A percentile compares a stretch with the other conserved stretches of the same genome.
Conservation (phyloP, 2,113 vertebrate genomes). For the Eupsittula cactorum region DNA sequence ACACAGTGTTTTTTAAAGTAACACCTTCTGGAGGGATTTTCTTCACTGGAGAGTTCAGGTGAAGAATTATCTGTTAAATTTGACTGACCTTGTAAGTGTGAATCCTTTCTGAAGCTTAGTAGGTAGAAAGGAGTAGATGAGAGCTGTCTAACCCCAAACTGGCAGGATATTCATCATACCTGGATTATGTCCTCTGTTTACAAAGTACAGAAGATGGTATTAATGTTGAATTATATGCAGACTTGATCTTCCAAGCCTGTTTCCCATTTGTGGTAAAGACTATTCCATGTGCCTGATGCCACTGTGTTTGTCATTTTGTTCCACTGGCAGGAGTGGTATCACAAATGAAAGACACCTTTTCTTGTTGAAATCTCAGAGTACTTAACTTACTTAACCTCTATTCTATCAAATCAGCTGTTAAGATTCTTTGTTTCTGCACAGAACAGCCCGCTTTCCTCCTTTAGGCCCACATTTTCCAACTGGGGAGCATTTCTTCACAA, state of each 20-base stretch:
- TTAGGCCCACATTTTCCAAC: neutral
- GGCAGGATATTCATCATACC: neutral
- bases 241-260: neutral
- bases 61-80: neutral
- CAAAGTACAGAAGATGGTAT: neutral
- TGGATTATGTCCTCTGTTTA: neutral
- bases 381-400: neutral
- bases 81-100: neutral
- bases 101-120: neutral
- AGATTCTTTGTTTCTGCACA: neutral
- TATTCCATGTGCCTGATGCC: neutral
- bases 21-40: neutral
- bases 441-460: neutral
- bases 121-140: neutral
- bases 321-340: neutral
- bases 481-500: neutral
- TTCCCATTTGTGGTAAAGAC: neutral
- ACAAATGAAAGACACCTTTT: neutral
- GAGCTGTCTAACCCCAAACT: neutral
- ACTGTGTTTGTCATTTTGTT: neutral
- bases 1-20: neutral
- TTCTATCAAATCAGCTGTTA: neutral
- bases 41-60: neutral
- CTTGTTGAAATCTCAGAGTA: neutral
- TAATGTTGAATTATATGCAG: neutral